Conservation (phyloP, 2,113 vertebrate genomes). For the Phainopepla nitens region DNA sequence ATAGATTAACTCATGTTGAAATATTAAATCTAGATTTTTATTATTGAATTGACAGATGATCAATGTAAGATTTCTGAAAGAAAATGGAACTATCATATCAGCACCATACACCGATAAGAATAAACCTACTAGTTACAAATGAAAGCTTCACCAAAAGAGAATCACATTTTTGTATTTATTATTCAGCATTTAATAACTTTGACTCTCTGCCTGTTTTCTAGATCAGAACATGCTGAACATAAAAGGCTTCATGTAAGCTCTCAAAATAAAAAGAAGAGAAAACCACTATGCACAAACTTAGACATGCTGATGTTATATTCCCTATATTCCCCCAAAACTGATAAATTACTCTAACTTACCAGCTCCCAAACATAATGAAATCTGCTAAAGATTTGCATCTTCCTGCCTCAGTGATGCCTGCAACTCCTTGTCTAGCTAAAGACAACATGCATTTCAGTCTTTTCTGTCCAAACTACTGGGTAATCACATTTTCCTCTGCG, state of each 20-base stretch:
- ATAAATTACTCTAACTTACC: slow-evolving; percentile 73
- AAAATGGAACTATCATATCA: neutral
- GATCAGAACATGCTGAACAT: neutral
- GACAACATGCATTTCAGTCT: neutral
- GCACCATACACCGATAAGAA: neutral
- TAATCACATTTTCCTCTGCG: slow-evolving; percentile 37
- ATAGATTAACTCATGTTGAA: neutral
- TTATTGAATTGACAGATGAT: neutral
- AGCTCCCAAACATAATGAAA: slow-evolving; percentile 88
- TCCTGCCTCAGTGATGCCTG: neutral
- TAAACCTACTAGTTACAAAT: neutral
- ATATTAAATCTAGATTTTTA: neutral
- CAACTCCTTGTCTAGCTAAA: neutral
- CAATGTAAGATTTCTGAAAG: neutral
- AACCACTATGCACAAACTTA: neutral
- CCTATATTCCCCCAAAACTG: neutral
- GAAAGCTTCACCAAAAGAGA: neutral
- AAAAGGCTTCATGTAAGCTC: neutral
- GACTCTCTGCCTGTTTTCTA: neutral
- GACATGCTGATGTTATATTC: neutral
- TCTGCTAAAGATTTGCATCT: slow-evolving; percentile 84
- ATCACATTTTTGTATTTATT: neutral
- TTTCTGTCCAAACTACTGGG: neutral
- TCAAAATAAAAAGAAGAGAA: neutral
- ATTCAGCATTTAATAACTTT: neutral